These are phyloP conservation scores for Theropithecus gelada DNA, from an alignment of 2,113 vertebrate species.

Conservation along the genomic window DNA sequence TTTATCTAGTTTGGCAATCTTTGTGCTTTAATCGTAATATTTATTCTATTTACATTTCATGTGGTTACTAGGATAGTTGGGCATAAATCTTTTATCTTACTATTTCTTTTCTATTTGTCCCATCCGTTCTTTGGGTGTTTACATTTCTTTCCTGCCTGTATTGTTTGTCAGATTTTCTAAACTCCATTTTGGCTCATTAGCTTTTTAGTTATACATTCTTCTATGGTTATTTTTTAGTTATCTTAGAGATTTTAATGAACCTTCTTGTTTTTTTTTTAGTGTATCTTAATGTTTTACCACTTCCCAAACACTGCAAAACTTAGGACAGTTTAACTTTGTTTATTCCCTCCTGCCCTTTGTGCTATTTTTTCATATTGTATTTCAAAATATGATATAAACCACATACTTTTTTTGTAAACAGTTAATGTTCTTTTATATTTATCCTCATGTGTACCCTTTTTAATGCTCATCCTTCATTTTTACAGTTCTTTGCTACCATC, in stretches of 20 bases:
- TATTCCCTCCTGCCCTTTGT: background rate
- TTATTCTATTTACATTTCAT: slow-evolving; percentile 48
- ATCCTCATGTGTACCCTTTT: background rate
- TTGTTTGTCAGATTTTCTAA: slow-evolving; percentile 45
- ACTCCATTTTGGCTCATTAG: slow-evolving; percentile 28
- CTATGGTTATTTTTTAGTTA: background rate
- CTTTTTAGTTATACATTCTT: background rate
- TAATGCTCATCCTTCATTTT: background rate
- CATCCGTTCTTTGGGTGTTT: background rate
- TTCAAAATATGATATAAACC: background rate
- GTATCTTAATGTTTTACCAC: background rate
- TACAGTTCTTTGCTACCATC: background rate
- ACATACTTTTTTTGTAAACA: background rate
- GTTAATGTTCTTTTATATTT: background rate
- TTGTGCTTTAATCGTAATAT: slow-evolving; percentile 28
- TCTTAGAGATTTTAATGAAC: slow-evolving; percentile 10
- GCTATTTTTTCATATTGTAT: background rate
- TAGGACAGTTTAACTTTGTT: slow-evolving; percentile 12
- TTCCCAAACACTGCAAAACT: background rate
- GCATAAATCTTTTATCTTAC: background rate
- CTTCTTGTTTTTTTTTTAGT: background rate
- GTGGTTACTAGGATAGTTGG: background rate
- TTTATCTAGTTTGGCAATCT: background rate
- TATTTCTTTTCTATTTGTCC: background rate
- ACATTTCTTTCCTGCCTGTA: background rate